Evolutionary conservation across 1,140 invertebrate species (phyloP).

Genomic region (Leguminivora glycinivorella): DNA sequence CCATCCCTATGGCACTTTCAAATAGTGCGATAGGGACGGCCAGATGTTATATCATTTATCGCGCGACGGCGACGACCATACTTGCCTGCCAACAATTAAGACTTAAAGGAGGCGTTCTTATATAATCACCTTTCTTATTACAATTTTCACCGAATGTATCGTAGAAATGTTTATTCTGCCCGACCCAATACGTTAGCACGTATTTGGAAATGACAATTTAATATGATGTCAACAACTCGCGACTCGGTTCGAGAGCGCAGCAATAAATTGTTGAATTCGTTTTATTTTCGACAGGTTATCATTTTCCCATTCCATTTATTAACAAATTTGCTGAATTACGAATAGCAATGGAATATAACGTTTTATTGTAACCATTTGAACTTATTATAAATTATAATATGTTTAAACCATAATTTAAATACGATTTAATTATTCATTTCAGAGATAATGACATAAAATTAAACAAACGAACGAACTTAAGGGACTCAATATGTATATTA

Average conservation of each 20-base stretch:
- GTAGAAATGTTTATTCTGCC: constrained; percentile 17
- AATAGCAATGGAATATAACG: neutral
- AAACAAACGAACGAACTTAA: no score
- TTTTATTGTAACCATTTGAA: neutral
- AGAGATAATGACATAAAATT: no score
- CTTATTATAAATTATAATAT: no score
- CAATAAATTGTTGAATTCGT: constrained; percentile 21
- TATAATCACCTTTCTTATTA: neutral
- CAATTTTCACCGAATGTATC: constrained; percentile 17
- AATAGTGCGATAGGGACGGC: no score
- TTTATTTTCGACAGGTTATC: constrained; percentile 22
- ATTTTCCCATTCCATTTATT: constrained; percentile 16
- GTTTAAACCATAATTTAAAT: no score
- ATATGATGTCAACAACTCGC: constrained; percentile 27
- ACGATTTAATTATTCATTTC: no score
- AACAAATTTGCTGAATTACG: constrained; percentile 14
- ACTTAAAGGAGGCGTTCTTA: no score
- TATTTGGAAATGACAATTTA: constrained; percentile 27
- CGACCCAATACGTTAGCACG: constrained; percentile 14
- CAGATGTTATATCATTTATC: no score
- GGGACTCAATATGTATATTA: no score
- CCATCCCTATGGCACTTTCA: no score
- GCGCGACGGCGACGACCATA: no score
- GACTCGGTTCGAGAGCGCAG: constrained; percentile 22
- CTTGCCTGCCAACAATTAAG: no score